Conservation (phyloP, 2,113 vertebrate species). For the Chaetodon auriga region DNA sequence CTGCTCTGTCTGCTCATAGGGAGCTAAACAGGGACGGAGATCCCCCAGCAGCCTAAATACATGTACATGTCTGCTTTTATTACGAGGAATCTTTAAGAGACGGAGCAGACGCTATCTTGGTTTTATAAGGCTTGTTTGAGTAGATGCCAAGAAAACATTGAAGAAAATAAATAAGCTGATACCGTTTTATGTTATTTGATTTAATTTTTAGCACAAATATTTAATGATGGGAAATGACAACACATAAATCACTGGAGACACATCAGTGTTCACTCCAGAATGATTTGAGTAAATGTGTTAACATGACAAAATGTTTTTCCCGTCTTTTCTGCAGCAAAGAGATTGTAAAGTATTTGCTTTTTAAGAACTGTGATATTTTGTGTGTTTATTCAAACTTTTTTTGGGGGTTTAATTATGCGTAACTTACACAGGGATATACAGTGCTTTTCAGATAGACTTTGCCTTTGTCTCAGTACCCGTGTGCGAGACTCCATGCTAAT, state of each 20-base stretch:
- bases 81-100: not conserved
- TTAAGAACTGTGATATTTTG: not conserved
- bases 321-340: not conserved
- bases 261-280: not conserved
- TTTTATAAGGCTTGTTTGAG: not conserved
- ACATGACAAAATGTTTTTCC: not conserved
- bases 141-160: not conserved
- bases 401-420: not conserved
- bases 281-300: not conserved
- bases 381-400: not conserved
- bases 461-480: not conserved
- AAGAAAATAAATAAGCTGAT: not conserved
- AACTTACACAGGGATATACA: too few relatives aligned
- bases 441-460: not conserved
- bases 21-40: constrained; percentile 22
- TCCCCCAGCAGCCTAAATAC: not conserved
- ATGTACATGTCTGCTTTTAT: constrained; percentile 10
- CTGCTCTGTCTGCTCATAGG: constrained; percentile 47
- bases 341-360: not conserved
- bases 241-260: not conserved
- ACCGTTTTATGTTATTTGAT: too few relatives aligned
- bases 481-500: not conserved
- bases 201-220: not conserved
- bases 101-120: not conserved
- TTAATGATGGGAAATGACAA: not conserved